Evolutionary conservation across 1,140 invertebrate species (phyloP), one percentile per base, ranked within the genome.

Genomic region (Mycetomoellerius zeteki): DNA sequence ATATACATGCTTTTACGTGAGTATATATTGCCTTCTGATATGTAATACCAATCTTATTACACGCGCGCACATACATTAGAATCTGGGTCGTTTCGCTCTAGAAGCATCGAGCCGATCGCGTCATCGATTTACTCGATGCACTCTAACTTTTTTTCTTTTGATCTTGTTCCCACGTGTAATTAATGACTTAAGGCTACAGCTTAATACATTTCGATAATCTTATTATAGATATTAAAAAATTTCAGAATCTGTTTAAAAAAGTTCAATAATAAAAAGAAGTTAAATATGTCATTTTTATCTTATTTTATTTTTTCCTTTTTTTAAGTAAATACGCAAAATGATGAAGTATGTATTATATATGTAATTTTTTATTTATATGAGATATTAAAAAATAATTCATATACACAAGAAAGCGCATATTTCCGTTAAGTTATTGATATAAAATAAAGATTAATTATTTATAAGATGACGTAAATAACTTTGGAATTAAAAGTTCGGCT

Each of bases 41-140:
- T 58, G 87, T 86, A 89, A 92, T 86, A 86, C 47, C 73, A 60
- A 37, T 56, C 12, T 12, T 30, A 43, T 50, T 65, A 80, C 24
- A 30, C 7, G 65, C 73, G 65, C 67, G 30, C 14, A 43, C 12
- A 56, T 60, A 37, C 3, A 4, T 8, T 60, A 86, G 56, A 65
- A 91, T 89, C 89, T 91, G 75, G 87, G 87, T 89, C 87, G 87
- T 82, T 81, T 90, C 90, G 78, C 69, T 88, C 78, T 62, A 76
- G 58, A 90, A 86, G 27, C 71, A 71, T 47, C 37, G 37, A 24
- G 37, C 10, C 64, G 69, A 71, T 91, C 54, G 24, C 84, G 33
- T 88, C 73, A 86, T 78, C 33, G 54, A 88, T 88, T 64, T 60
- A 24, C 54, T 56, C 47, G 47, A 89, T 81, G 60, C 50, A 89